Percentiles rank a stretch among this genome's conserved stretches.
These are phyloP conservation scores for Hyperoplus immaculatus DNA, from an alignment of 2,797 vertebrate genomes.

Conservation along the genomic window DNA sequence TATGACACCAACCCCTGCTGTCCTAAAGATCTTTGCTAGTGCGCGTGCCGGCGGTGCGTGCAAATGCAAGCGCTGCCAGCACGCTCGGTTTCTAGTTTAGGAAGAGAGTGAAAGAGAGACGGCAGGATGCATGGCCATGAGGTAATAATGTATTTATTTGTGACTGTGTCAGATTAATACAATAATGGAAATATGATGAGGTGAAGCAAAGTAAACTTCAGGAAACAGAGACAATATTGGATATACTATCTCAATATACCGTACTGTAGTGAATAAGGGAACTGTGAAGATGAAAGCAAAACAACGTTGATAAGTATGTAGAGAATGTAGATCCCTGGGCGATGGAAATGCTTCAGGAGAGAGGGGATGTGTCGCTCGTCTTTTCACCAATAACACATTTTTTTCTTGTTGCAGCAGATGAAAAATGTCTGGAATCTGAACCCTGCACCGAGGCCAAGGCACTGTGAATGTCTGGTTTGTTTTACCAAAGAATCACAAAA, in stretches of 20 bases:
- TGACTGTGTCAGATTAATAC: not conserved
- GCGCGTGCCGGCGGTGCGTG: no score
- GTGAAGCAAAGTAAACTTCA: not conserved
- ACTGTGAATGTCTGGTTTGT: constrained; percentile 16
- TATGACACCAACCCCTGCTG: no score
- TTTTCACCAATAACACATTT: constrained; percentile 47
- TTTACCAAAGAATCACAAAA: not conserved
- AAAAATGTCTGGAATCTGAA: constrained; percentile 57
- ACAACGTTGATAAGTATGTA: constrained; percentile 30
- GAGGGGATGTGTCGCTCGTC: constrained; percentile 44
- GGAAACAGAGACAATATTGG: not conserved
- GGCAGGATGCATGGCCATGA: no score
- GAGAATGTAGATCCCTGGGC: constrained; percentile 31
- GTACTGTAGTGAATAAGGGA: not conserved
- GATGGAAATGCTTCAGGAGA: constrained; percentile 15
- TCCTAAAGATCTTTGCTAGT: no score
- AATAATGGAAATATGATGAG: not conserved
- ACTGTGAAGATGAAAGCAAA: not conserved
- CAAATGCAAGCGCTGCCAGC: no score
- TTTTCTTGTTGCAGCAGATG: constrained; percentile 32
- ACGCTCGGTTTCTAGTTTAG: no score
- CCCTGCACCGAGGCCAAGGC: not conserved
- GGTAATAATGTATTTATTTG: no score
- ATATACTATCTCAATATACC: no score
- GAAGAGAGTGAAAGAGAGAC: no score